Evolutionary conservation across 2,113 vertebrate species (phyloP), one percentile per base, ranked within the genome.

Genomic region (Gambusia holbrooki): DNA sequence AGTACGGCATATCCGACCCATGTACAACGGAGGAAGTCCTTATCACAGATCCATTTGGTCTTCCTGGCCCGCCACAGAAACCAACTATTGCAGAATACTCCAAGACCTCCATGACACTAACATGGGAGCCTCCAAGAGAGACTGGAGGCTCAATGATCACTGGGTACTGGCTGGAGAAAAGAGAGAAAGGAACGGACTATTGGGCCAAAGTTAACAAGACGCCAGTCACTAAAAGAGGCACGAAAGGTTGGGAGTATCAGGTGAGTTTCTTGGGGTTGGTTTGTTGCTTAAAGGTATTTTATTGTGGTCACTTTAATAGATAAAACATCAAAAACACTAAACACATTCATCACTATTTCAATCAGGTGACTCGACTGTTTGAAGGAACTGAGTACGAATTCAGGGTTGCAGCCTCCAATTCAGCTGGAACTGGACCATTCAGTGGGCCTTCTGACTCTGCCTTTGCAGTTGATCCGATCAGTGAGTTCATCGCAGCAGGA

Each of bases 111-210:
- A 98, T 99, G 97, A 88, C 97, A 37, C 94, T 99, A 62, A 95
- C 96, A 73, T 99, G 98, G 98, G 95, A 97, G 22, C 96, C 98
- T 84, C 98, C 98, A 71, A 80, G 95, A 90, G 95, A 97, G 76
- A 95, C 93, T 12, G 98, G 98, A 0, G 98, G 98, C 69, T 95
- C 97, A 80, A 94, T 92, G 61, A 97, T 99, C 74, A 95, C 94
- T 63, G 97, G 98, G 77, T 99, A 99, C 87, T 99, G 97, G 97
- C 80, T 99, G 74, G 98, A 99, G 90, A 99, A 99, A 87, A 96
- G 96, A 90, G 96, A 98, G 82, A 96, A 96, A 62, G 96, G 96
- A 70, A 95, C 96, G 3, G 88, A 83, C 75, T 97, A 99, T 84
- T 99, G 98, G 98, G 93, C 97, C 84, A 96, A 95, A 82, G 96